Conservation (phyloP, 2,797 vertebrate species). For the Bucorvus abyssinicus region DNA sequence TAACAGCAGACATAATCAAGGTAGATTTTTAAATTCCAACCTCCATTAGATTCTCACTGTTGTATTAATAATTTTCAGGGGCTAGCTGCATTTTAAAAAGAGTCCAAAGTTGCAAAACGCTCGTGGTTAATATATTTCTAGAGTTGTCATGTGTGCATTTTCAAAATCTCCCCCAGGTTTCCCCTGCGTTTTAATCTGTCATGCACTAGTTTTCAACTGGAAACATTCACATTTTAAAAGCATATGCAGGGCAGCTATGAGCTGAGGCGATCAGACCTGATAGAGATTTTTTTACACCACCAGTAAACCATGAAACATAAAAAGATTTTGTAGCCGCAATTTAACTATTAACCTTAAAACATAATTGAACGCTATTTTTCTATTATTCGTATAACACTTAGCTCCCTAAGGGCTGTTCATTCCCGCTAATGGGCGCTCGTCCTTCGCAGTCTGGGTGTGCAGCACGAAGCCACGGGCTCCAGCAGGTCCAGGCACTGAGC, state of each 20-base stretch:
- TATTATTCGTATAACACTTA: conserved; percentile 63
- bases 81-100: conserved; percentile 63
- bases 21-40: conserved; percentile 78
- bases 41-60: conserved; percentile 79
- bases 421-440: conserved; percentile 7
- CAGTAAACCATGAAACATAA: conserved; percentile 79
- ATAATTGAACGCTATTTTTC: conserved; percentile 72
- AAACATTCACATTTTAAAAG: conserved; percentile 78
- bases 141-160: conserved; percentile 70
- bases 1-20: conserved; percentile 75
- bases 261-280: conserved; percentile 65
- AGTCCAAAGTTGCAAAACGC: conserved; percentile 58
- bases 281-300: conserved; percentile 68
- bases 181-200: conserved; percentile 72
- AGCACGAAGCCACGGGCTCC: not conserved
- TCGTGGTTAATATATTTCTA: conserved; percentile 70
- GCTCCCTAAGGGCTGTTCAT: conserved; percentile 55
- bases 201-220: conserved; percentile 78
- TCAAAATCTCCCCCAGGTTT: conserved; percentile 76
- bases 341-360: conserved; percentile 78
- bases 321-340: conserved; percentile 69
- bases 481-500: not conserved
- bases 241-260: conserved; percentile 74
- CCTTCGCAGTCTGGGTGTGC: not conserved
- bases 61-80: conserved; percentile 76